Conservation (phyloP, 2,797 vertebrate genomes). For the Petrocephalus schoutedeni region DNA sequence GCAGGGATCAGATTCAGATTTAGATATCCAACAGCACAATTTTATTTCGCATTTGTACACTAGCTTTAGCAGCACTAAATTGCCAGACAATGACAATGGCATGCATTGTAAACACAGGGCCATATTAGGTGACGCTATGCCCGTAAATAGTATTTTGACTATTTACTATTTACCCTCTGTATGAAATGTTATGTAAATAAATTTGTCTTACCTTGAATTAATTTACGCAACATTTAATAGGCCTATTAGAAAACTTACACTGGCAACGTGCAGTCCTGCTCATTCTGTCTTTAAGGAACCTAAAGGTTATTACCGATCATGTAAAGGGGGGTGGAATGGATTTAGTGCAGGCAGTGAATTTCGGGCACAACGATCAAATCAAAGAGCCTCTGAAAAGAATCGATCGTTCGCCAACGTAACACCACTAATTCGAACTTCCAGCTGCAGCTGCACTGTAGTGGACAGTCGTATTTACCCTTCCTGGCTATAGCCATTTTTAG, state of each 20-base stretch:
- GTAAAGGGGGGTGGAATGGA: not conserved
- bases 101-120: not conserved
- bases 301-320: not conserved
- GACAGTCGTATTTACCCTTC: conserved; percentile 34
- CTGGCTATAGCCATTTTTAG: conserved; percentile 27
- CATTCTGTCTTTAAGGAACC: not conserved
- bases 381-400: not conserved
- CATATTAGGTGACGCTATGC: not conserved
- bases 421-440: not conserved
- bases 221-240: not conserved
- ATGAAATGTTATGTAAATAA: not conserved
- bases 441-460: not conserved
- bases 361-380: not conserved
- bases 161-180: not conserved
- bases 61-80: not conserved
- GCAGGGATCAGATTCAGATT: too few relatives aligned
- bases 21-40: not conserved
- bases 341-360: not conserved
- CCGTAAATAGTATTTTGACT: not conserved
- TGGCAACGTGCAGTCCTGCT: not conserved
- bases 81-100: not conserved
- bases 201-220: not conserved
- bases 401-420: not conserved
- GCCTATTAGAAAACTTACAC: not conserved
- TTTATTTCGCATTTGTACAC: not conserved